Conservation (phyloP, 2,113 vertebrate genomes). For the Tympanuchus pallidicinctus region DNA sequence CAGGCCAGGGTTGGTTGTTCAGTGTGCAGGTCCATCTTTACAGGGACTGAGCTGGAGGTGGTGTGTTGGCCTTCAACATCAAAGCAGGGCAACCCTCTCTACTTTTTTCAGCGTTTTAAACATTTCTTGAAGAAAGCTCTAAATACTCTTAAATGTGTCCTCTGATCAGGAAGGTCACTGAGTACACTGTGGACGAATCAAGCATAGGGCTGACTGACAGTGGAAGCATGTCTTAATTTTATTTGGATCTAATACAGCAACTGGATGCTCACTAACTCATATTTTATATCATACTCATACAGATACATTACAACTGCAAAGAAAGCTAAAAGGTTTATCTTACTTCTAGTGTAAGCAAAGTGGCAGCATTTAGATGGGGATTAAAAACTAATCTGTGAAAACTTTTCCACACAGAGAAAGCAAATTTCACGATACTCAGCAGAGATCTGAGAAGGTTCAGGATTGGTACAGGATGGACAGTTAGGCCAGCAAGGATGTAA, state of each 20-base stretch:
- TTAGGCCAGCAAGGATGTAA: not conserved
- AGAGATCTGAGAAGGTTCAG: not conserved
- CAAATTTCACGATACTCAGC: not conserved
- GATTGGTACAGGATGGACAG: fast-evolving
- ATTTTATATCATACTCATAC: not conserved
- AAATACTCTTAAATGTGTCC: not conserved
- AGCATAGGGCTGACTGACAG: not conserved
- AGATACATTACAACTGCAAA: not conserved
- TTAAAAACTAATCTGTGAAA: not conserved
- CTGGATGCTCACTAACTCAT: not conserved
- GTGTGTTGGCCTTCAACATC: not conserved
- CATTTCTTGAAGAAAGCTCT: not conserved
- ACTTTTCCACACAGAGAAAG: not conserved
- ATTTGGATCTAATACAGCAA: not conserved
- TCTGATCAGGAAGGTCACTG: not conserved
- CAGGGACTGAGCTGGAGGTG: not conserved
- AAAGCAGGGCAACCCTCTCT: not conserved
- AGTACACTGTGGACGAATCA: not conserved
- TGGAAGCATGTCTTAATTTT: not conserved
- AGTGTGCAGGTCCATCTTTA: not conserved
- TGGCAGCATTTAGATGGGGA: not conserved
- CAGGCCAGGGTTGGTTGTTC: not conserved
- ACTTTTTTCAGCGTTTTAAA: not conserved
- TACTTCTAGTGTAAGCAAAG: not conserved
- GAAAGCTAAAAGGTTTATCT: not conserved